These are phyloP conservation scores for Drosophila acutilabella DNA, from an alignment of 2,888 invertebrate species.

Conservation along the genomic window DNA sequence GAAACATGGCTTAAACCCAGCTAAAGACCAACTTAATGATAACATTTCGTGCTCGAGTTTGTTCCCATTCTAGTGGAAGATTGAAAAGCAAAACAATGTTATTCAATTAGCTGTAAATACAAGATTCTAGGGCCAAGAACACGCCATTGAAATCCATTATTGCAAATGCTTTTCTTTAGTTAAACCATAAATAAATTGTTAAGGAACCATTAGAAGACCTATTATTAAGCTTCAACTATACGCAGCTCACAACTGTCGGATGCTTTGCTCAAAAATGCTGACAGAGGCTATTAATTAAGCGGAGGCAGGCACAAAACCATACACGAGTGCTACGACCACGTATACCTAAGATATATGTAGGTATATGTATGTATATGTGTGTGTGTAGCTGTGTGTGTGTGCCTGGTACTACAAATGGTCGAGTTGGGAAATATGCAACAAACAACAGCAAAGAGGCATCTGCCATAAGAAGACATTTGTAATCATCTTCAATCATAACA, in stretches of 20 bases:
- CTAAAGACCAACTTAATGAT: constrained; percentile 12
- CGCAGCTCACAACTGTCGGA: constrained; percentile 55
- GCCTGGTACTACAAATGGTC: constrained; percentile 49
- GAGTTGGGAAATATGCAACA: constrained; percentile 51
- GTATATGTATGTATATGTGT: not conserved
- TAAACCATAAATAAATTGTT: constrained; percentile 54
- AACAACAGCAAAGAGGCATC: constrained; percentile 30
- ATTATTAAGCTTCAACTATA: constrained; percentile 56
- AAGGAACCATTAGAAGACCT: constrained; percentile 62
- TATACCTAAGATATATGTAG: not conserved
- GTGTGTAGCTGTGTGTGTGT: not conserved
- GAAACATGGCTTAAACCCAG: not conserved
- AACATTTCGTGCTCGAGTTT: constrained; percentile 1
- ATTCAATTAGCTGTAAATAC: constrained; percentile 25
- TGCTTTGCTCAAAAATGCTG: constrained; percentile 73
- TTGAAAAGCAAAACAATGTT: constrained; percentile 15
- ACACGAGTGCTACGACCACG: constrained; percentile 20
- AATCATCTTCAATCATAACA: constrained; percentile 80
- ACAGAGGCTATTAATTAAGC: constrained; percentile 77
- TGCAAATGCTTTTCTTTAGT: constrained; percentile 23
- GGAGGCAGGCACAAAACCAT: constrained; percentile 47
- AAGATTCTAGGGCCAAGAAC: constrained; percentile 12
- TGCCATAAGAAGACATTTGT: constrained; percentile 80
- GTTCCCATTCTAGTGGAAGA: constrained; percentile 2
- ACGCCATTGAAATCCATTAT: constrained; percentile 25